phyloP scores from a whole-genome alignment of 2,888 invertebrate species.

The Cataglyphis livida region DNA sequence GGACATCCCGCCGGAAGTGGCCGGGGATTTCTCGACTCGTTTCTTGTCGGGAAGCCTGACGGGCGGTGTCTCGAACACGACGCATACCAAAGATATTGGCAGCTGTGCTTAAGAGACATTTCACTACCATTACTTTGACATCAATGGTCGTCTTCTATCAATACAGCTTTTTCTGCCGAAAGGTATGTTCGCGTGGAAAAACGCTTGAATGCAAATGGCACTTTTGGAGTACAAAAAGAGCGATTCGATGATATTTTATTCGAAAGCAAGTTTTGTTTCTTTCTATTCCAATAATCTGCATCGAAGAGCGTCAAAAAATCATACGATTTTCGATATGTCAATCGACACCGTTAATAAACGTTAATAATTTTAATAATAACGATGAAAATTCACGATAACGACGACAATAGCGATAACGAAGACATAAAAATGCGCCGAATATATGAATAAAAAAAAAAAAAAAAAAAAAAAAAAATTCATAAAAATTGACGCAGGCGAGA shows the following conservation, averaged over 20 bases:
- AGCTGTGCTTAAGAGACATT: background rate
- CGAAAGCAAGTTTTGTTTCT: background rate
- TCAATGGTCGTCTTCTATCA: background rate
- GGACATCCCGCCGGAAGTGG: constrained; percentile 55
- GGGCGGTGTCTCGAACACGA: background rate
- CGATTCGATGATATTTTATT: background rate
- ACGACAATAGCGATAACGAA: background rate
- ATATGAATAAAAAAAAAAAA: background rate
- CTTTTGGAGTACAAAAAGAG: background rate
- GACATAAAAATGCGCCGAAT: background rate
- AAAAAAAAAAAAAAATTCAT: background rate
- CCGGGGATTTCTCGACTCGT: constrained; percentile 36
- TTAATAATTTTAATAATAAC: constrained; percentile 1
- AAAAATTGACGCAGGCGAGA: constrained; percentile 13
- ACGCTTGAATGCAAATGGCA: background rate
- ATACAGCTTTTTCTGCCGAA: background rate
- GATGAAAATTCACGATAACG: background rate
- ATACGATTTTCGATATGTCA: background rate
- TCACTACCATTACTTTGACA: background rate
- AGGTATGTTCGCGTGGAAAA: background rate
- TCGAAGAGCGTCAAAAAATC: background rate
- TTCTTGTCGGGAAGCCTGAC: constrained; percentile 46
- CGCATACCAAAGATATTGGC: constrained; percentile 12
- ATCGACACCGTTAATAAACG: background rate
- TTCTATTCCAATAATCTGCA: no score